Evolutionary conservation across 2,888 invertebrate genomes (phyloP), one percentile per base, ranked within the genome.

Genomic region (Cordilura impudica): DNA sequence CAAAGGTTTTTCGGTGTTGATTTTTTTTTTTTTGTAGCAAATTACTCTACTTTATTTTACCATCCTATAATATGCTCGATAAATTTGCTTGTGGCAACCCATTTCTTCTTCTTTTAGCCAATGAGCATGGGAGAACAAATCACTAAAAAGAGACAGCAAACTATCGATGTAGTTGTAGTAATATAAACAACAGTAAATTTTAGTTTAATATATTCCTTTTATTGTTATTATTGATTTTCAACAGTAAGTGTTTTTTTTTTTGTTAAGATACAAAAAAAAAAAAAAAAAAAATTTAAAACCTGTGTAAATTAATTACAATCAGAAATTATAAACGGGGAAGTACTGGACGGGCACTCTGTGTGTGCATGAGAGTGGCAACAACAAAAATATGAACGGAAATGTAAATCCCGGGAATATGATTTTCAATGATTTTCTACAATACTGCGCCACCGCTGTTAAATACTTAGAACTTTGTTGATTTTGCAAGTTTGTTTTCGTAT

Each of bases 291-390:
- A 29, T 51, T 19, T 16, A 31, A 67, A 2, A 43, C 35, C 45
- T 61, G 54, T 77, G 43, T 23, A 21, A 60, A 54, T 54, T 71
- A 54, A 72, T 67, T 43, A 61, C 54, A 49, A 49, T 54, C 43
- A 26, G 14, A 54, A 69, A 58, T 69, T 58, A 29, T 7, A 21
- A 18, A 21, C 49, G 67, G 72, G 77, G 71, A 72, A 78, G 54
- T 18, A 78, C 72, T 18, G 6, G 35, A 19, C 58, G 49, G 43
- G 29, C 53, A 53, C 43, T 43, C 10, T 4, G 43, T 31, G 72
- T 45, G 45, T 51, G 49, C 51, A 70, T 53, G n/a, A 39, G n/a
- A 47, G 45, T 6, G 26, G n/a, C 39, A 69, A 16, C 23, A 54
- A 61, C 26, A 23, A n/a, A 51, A 14, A 14, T 7, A 56, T 10